A percentile compares a stretch with the other conserved stretches of the same genome.
These are phyloP conservation scores for Lutjanus erythropterus DNA, from an alignment of 2,113 vertebrate species.

Conservation along the genomic window DNA sequence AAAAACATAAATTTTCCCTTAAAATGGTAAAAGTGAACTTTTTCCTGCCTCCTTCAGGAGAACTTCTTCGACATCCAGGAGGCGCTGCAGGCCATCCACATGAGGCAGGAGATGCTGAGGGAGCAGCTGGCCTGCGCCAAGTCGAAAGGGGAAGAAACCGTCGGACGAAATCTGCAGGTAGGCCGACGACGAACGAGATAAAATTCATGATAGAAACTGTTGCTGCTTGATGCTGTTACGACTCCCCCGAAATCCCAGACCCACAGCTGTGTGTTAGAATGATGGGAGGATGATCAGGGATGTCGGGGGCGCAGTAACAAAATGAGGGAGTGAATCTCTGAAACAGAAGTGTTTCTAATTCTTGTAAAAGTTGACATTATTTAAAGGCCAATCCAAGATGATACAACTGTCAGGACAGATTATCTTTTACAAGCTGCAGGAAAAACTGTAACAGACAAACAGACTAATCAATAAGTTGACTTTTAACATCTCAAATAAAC, in stretches of 20 bases:
- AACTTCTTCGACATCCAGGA: constrained; percentile 95
- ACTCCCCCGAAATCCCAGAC: constrained; percentile 2
- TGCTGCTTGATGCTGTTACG: neutral
- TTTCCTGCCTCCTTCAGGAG: constrained; percentile 82
- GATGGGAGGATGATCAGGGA: neutral
- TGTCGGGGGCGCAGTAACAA: neutral
- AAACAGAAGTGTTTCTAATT: neutral
- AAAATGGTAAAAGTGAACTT: neutral
- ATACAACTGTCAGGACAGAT: neutral
- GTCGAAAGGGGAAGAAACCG: constrained; percentile 91
- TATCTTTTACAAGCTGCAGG: neutral
- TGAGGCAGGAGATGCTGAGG: constrained; percentile 89
- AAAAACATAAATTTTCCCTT: neutral
- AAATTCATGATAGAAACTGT: neutral
- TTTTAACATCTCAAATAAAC: no score
- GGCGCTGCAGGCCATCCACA: constrained; percentile 90
- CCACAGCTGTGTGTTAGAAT: neutral
- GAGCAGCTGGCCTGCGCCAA: constrained; percentile 90
- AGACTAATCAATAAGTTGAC: no score
- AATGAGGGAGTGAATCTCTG: neutral
- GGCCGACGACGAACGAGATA: neutral
- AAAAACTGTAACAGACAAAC: no score
- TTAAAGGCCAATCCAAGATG: neutral
- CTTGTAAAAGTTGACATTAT: neutral
- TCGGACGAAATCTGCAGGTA: constrained; percentile 93